Evolutionary conservation across 2,888 invertebrate species (phyloP).

Genomic region (Athalia rosae): DNA sequence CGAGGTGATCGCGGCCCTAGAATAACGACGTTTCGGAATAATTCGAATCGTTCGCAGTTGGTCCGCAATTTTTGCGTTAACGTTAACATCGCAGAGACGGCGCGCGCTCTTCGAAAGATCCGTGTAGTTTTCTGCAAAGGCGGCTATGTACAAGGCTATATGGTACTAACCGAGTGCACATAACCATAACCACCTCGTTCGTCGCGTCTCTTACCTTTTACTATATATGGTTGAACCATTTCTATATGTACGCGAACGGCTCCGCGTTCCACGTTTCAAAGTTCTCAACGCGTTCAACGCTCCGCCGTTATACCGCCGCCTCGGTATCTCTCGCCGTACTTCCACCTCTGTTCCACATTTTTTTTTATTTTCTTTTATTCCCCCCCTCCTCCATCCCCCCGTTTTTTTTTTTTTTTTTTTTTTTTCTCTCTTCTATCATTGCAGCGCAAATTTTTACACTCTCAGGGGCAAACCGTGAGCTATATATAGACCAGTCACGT

Average conservation of each 20-base stretch:
- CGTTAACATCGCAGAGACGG: too few species aligned
- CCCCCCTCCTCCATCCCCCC: too few species aligned
- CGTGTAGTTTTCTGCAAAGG: too few species aligned
- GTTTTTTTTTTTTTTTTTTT: background rate
- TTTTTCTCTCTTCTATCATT: background rate
- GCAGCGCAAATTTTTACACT: background rate
- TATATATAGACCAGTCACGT: conserved; percentile 16
- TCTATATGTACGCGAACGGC: background rate
- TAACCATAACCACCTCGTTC: background rate
- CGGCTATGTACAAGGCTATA: too few species aligned
- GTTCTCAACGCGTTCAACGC: background rate
- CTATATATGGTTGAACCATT: conserved; percentile 19
- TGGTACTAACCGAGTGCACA: background rate
- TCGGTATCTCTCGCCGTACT: too few species aligned
- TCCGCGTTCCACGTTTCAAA: background rate
- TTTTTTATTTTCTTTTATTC: background rate
- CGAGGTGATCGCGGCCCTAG: too few species aligned
- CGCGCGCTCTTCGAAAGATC: too few species aligned
- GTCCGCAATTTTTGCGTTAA: too few species aligned
- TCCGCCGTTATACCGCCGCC: background rate
- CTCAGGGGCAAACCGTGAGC: conserved; percentile 10
- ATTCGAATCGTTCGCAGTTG: too few species aligned
- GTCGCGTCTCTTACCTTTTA: conserved; percentile 37
- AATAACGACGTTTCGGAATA: too few species aligned
- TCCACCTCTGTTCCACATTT: background rate